Evolutionary conservation across 2,113 vertebrate genomes (phyloP).

Genomic region (Poecile atricapillus): DNA sequence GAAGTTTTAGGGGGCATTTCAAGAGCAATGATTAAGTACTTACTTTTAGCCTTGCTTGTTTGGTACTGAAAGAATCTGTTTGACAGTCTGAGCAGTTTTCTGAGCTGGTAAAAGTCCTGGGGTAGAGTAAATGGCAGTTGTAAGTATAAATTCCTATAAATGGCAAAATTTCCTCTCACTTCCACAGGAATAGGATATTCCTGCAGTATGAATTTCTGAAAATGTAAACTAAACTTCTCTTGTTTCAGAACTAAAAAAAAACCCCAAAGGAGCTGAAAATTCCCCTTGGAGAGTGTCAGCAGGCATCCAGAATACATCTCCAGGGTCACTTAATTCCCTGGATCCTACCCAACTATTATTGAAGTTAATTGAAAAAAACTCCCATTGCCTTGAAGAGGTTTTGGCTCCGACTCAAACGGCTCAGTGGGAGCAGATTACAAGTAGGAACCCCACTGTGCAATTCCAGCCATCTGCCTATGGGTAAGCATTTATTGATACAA

Average conservation of each 20-base stretch:
- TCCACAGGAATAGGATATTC: background rate
- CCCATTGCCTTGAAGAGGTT: conserved; percentile 3
- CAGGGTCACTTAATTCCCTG: conserved; percentile 7
- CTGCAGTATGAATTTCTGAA: background rate
- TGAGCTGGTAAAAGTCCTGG: background rate
- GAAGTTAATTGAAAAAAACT: conserved; percentile 43
- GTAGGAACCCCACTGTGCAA: conserved; percentile 1
- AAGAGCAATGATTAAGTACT: background rate
- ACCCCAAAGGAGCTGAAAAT: background rate
- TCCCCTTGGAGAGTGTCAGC: background rate
- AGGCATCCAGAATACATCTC: background rate
- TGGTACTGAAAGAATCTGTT: background rate
- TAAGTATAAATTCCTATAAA: background rate
- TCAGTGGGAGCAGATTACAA: conserved; percentile 24
- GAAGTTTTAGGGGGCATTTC: background rate
- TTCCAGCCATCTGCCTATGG: conserved; percentile 23
- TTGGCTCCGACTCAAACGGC: background rate
- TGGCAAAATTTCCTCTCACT: background rate
- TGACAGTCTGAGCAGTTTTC: background rate
- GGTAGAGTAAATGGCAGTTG: background rate
- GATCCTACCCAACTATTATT: background rate
- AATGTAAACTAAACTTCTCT: background rate
- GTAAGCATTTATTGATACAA: conserved; percentile 24
- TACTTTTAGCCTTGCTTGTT: background rate
- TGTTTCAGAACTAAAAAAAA: background rate